Conservation (phyloP, 2,113 vertebrate species). For the Xyrauchen texanus region DNA sequence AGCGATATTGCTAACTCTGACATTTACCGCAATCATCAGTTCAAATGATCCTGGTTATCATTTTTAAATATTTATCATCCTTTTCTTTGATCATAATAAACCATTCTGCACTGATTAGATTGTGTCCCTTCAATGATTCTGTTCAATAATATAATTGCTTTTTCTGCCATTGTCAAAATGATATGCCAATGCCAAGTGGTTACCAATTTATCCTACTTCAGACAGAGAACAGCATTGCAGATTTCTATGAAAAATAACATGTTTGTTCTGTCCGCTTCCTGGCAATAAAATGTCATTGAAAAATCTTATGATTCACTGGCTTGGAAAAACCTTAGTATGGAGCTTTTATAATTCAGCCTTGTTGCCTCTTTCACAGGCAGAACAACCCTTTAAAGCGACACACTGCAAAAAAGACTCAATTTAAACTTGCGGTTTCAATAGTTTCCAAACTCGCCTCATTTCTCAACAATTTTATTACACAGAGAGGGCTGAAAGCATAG, state of each 20-base stretch:
- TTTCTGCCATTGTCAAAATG: slow-evolving; percentile 34
- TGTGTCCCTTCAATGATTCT: slow-evolving; percentile 24
- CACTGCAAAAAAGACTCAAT: slow-evolving; percentile 21
- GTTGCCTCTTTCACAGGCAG: background rate
- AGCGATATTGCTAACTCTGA: slow-evolving; percentile 2
- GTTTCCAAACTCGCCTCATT: background rate
- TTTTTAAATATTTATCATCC: slow-evolving; percentile 25
- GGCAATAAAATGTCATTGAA: slow-evolving; percentile 30
- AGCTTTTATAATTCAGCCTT: slow-evolving; percentile 12
- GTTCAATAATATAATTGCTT: slow-evolving; percentile 51
- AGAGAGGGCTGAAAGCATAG: background rate
- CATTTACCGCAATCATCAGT: slow-evolving; percentile 3
- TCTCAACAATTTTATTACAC: background rate
- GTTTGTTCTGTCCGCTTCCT: slow-evolving; percentile 8
- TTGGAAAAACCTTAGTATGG: background rate
- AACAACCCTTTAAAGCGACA: slow-evolving; percentile 3
- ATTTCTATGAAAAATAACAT: slow-evolving; percentile 33
- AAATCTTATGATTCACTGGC: slow-evolving; percentile 24
- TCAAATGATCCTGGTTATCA: background rate
- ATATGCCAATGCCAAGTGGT: slow-evolving; percentile 51
- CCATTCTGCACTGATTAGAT: slow-evolving; percentile 25
- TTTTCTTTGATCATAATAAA: slow-evolving; percentile 35
- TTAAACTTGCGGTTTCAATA: slow-evolving; percentile 20
- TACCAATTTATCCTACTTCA: slow-evolving; percentile 25
- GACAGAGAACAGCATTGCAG: slow-evolving; percentile 5